Conservation (phyloP, 2,888 invertebrate genomes). For the Drosophila rellima region DNA sequence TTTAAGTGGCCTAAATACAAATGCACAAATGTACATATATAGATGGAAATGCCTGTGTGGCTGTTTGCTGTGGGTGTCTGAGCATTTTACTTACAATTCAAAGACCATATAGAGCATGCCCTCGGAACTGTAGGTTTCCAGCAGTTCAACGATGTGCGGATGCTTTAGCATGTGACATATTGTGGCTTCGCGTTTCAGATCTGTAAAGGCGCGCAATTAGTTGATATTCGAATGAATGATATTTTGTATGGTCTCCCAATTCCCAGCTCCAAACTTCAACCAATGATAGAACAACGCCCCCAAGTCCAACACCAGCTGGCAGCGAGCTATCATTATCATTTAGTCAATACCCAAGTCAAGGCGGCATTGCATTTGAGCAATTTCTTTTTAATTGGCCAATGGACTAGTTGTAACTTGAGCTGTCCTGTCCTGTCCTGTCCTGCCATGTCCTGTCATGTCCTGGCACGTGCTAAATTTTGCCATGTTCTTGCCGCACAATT, state of each 20-base stretch:
- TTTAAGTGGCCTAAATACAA: constrained; percentile 53
- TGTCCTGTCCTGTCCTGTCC: background rate
- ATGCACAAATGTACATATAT: constrained; percentile 10
- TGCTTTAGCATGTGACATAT: constrained; percentile 99
- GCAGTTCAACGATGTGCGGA: constrained; percentile 98
- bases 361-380: constrained; percentile 69
- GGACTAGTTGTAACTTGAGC: constrained; percentile 24
- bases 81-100: constrained; percentile 94
- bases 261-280: background rate
- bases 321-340: constrained; percentile 71
- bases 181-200: constrained; percentile 98
- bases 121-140: constrained; percentile 99
- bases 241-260: constrained; percentile 48
- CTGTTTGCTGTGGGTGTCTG: background rate
- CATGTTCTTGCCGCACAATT: constrained; percentile 62
- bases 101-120: constrained; percentile 99
- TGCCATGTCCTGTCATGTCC: constrained; percentile 38
- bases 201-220: constrained; percentile 87
- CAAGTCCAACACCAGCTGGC: constrained; percentile 51
- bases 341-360: constrained; percentile 61
- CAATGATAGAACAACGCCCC: background rate
- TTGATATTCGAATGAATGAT: constrained; percentile 52
- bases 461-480: constrained; percentile 48
- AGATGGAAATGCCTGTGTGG: background rate
- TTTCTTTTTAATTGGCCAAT: constrained; percentile 72